phyloP scores from a whole-genome alignment of 2,113 vertebrate genomes.

The Chionis minor region DNA sequence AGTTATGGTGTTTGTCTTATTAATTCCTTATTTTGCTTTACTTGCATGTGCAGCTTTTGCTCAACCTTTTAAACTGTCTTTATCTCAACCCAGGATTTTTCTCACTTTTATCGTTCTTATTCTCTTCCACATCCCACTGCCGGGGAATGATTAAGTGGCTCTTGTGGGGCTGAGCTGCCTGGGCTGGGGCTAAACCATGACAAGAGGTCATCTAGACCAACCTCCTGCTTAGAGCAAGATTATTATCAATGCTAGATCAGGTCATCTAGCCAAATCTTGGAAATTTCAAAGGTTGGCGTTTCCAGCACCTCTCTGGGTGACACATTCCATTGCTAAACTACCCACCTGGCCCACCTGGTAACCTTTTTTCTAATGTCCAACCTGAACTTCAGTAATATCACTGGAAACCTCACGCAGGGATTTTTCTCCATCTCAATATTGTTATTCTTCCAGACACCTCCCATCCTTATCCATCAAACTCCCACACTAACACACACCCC shows the following conservation, averaged over 20 bases:
- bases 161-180: not conserved
- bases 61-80: not conserved
- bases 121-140: not conserved
- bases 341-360: not conserved
- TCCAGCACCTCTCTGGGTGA: not conserved
- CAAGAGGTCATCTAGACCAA: not conserved
- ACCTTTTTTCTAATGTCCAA: not conserved
- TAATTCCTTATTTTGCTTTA: not conserved
- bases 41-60: accelerated
- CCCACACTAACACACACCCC: not conserved
- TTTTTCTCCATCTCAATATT: not conserved
- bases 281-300: not conserved
- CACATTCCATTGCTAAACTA: not conserved
- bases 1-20: not conserved
- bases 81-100: not conserved
- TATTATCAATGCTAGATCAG: not conserved
- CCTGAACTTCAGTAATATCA: not conserved
- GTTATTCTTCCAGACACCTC: not conserved
- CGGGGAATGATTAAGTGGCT: not conserved
- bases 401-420: not conserved
- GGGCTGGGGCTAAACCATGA: not conserved
- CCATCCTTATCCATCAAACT: not conserved
- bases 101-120: not conserved
- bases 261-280: not conserved
- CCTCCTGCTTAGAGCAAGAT: not conserved